Evolutionary conservation across 2,113 vertebrate genomes (phyloP).

Genomic region (Thamnophis sirtalis): DNA sequence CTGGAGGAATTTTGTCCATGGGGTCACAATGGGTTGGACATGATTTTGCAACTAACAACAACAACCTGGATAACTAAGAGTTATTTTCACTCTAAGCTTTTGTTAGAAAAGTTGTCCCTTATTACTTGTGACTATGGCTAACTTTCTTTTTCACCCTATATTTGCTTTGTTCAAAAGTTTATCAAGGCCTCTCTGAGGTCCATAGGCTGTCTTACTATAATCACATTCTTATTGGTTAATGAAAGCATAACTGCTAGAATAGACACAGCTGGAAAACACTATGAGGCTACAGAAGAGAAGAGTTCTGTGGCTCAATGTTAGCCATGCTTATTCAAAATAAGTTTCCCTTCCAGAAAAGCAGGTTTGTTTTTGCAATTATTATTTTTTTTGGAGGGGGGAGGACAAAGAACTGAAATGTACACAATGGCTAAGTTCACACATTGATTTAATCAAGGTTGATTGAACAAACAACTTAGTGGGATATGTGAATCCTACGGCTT

Average conservation of each 20-base stretch:
- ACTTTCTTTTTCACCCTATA: neutral
- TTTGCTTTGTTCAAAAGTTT: neutral
- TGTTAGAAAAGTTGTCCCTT: neutral
- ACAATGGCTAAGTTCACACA: neutral
- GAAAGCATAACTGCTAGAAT: neutral
- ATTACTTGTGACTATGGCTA: constrained; percentile 25
- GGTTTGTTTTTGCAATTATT: neutral
- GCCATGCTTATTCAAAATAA: neutral
- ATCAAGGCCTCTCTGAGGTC: neutral
- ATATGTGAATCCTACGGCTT: neutral
- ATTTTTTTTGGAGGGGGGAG: too few species aligned
- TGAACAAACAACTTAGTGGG: neutral
- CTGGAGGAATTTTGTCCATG: too few species aligned
- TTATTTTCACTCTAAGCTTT: neutral
- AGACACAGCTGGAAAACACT: neutral
- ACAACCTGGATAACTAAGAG: neutral
- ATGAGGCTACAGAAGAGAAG: neutral
- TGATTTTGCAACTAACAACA: too few species aligned
- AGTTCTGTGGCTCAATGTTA: neutral
- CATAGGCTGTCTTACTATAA: neutral
- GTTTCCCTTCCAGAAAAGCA: neutral
- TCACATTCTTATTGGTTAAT: neutral
- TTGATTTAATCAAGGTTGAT: neutral
- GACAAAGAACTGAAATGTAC: neutral
- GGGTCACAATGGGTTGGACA: too few species aligned